A percentile compares a stretch with the other conserved stretches of the same genome.
phyloP scores from a whole-genome alignment of 2,797 vertebrate species.

The Betta splendens region DNA sequence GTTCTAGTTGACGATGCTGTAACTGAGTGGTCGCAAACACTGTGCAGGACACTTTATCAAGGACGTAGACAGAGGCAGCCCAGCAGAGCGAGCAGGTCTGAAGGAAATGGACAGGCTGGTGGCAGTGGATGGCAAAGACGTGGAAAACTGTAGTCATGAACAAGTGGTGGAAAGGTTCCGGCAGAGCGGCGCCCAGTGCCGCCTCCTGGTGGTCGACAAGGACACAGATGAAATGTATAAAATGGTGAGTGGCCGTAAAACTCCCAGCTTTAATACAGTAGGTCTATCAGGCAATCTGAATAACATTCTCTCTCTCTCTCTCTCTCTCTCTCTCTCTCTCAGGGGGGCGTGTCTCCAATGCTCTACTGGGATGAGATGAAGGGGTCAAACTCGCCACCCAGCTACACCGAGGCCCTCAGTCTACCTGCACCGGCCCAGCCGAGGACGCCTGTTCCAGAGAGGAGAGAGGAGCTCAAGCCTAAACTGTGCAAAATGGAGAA shows the following conservation, averaged over 20 bases:
- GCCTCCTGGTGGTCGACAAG: conserved; percentile 87
- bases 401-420: conserved; percentile 62
- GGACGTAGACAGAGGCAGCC: conserved; percentile 85
- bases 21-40: conserved; percentile 17
- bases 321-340: conserved; percentile 11
- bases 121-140: conserved; percentile 85
- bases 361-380: conserved; percentile 82
- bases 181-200: conserved; percentile 78
- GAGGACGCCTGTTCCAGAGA: conserved; percentile 23
- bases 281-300: not conserved
- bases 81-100: conserved; percentile 85
- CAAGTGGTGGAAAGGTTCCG: conserved; percentile 85
- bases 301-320: conserved; percentile 8
- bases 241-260: too few species aligned
- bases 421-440: conserved; percentile 18
- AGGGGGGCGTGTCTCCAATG: conserved; percentile 89
- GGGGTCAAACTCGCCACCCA: conserved; percentile 60
- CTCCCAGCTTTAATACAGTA: not conserved
- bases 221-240: conserved; percentile 86
- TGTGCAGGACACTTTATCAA: conserved; percentile 86
- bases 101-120: conserved; percentile 87
- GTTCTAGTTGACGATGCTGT: not conserved
- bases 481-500: conserved; percentile 88
- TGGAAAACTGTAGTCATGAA: conserved; percentile 83
- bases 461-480: conserved; percentile 75